Evolutionary conservation across 1,140 invertebrate species (phyloP).

Genomic region (Leucophenga varia): DNA sequence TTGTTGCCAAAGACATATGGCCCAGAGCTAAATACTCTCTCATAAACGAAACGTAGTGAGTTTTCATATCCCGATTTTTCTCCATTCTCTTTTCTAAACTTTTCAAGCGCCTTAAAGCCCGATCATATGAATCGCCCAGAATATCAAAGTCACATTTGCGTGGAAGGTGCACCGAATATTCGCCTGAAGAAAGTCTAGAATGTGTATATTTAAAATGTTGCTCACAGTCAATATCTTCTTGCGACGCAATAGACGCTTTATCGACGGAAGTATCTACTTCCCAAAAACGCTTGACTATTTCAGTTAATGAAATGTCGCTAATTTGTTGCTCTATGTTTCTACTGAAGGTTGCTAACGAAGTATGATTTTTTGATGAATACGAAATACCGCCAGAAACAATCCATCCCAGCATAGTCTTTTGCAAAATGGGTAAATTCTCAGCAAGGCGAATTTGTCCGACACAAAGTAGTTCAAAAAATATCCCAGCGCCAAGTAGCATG

Average conservation of each 20-base stretch:
- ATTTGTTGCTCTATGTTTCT: background rate
- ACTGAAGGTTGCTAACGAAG: background rate
- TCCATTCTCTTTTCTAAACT: background rate
- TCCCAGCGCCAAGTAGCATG: too few species aligned
- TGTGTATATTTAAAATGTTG: background rate
- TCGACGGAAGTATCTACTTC: background rate
- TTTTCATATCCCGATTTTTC: background rate
- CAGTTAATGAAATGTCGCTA: background rate
- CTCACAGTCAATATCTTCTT: conserved; percentile 4
- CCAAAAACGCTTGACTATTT: conserved; percentile 11
- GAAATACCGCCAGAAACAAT: conserved; percentile 7
- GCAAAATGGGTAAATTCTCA: conserved; percentile 1
- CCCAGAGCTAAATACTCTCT: conserved; percentile 4
- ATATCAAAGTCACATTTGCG: background rate
- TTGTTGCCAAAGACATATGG: conserved; percentile 2
- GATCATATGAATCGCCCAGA: conserved; percentile 6
- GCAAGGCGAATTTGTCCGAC: conserved; percentile 8
- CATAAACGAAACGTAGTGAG: background rate
- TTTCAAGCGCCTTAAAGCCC: background rate
- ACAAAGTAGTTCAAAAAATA: conserved; percentile 3
- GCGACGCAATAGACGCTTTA: background rate
- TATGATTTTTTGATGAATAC: background rate
- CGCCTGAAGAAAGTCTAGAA: background rate
- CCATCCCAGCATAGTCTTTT: conserved; percentile 16
- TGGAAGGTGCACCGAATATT: conserved; percentile 5